Evolutionary conservation across 2,797 vertebrate genomes (phyloP), one percentile per base, ranked within the genome.

Genomic region (Parambassis ranga): DNA sequence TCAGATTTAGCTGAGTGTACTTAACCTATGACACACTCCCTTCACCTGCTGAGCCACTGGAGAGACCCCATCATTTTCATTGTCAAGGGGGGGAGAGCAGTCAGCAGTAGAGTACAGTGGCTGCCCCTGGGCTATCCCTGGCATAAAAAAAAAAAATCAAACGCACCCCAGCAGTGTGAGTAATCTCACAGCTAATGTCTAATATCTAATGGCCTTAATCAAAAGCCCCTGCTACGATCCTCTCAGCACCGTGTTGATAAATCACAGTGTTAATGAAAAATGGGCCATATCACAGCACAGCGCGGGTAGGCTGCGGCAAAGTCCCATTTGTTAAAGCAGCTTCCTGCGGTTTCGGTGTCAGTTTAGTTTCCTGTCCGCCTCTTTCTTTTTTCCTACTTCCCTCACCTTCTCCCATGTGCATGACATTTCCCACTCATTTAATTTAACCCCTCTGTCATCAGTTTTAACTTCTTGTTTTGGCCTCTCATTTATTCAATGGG

Each of bases 181-280:
- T 80, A 65, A 79, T 87, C 84, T 77, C 52, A 55, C 6, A 8
- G 65, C 71, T 87, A 81, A 87, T 78, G 80, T 73, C 70, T 87
- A 58, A 74, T 74, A 79, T 82, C 76, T 84, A 88, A 88, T 81
- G 69, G 74, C 57, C 62, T 83, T 82, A 84, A 87, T 89, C 74
- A 81, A 80, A 83, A 72, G 61, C 72, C 52, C 80, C 71, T 14
- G 55, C 77, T 52, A 74, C 39, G 82, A 71, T 57, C 46, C 65
- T 65, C 52, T 79, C 65, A 59, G 66, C 62, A 37, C 70, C n/a
- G 43, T 19, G 59, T 77, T 85, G 83, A 87, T 88, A 79, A 84
- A 89, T 87, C 70, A 78, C 61, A 35, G 63, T 5, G 2, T 33
- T 83, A 72, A 87, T 85, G 87, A 84, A 83, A 84, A 79, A 83